These are phyloP conservation scores for Anneissia japonica DNA, from an alignment of 35 echinoderm and acorn worm species.

Conservation along the genomic window DNA sequence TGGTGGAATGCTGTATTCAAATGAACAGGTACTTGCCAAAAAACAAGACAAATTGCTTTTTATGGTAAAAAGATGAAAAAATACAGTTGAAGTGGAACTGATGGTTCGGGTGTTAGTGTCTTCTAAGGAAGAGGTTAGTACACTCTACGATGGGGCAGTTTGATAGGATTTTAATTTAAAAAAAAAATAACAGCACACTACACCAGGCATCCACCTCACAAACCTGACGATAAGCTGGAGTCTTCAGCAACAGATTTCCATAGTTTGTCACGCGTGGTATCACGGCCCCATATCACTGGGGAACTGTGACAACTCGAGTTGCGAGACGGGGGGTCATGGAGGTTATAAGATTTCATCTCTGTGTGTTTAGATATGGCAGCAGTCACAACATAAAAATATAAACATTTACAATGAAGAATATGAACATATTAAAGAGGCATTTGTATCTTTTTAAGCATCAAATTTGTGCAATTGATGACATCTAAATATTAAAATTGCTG, in stretches of 20 bases:
- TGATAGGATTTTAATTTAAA: background rate
- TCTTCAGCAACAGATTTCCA: constrained; percentile 53
- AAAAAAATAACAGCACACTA: background rate
- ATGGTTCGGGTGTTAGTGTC: too few species aligned
- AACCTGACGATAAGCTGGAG: constrained; percentile 77
- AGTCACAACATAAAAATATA: background rate
- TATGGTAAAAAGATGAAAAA: too few species aligned
- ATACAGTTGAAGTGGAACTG: too few species aligned
- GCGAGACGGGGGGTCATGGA: constrained; percentile 53
- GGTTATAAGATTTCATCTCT: constrained; percentile 95
- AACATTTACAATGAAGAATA: background rate
- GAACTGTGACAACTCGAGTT: constrained; percentile 84
- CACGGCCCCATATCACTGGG: constrained; percentile 79
- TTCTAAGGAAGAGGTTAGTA: too few species aligned
- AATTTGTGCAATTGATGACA: too few species aligned
- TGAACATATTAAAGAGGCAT: too few species aligned
- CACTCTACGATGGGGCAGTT: too few species aligned
- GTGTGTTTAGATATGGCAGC: background rate
- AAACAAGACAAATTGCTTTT: too few species aligned
- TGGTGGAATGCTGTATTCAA: too few species aligned
- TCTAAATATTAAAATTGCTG: too few species aligned
- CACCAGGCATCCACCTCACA: constrained; percentile 21
- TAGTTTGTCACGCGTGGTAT: constrained; percentile 87
- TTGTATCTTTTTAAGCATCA: too few species aligned
- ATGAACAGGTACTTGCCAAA: too few species aligned